Evolutionary conservation across 2,888 invertebrate genomes (phyloP), one percentile per base, ranked within the genome.

Genomic region (Suillia variegata): DNA sequence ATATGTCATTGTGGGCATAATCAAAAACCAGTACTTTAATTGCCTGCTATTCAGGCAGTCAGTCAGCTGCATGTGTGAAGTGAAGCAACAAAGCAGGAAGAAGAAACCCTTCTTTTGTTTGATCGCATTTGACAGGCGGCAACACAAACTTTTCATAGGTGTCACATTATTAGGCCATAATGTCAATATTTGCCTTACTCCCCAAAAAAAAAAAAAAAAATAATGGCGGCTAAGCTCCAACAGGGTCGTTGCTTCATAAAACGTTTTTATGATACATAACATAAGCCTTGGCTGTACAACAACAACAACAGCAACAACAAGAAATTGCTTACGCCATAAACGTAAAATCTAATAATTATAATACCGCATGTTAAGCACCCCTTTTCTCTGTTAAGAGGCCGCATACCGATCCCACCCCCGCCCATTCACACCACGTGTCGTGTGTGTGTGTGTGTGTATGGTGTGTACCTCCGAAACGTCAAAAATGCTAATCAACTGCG

Each of bases 101-200:
- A n/a, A n/a, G n/a, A n/a, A 26, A 26, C 26, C 26, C 26, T 26
- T 26, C 10, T 26, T 26, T 26, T 26, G 26, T 26, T 26, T 26
- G 26, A 26, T 26, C 10, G 26, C 5, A 26, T 5, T 6, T 6
- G 10, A 26, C 5, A 26, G 10, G 10, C 26, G 6, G 6, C 26
- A 26, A 5, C 26, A 26, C 26, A 26, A 26, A 38, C 13, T 38
- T 8, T 38, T 38, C 38, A 38, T 8, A n/a, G 65, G 74, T 69
- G 74, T 74, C 67, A 66, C 73, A 73, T 74, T 74, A 73, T 74
- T n/a, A 73, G 71, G 73, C 73, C 74, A 75, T 70, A 72, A 74
- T 74, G 73, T 70, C 75, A 73, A 74, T 74, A 75, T 74, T 75
- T 75, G 67, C 63, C 66, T 63, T 58, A 56, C 54, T 13, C n/a